These are phyloP conservation scores for Pandemis heparana DNA, from an alignment of 2,888 invertebrate genomes.

Conservation along the genomic window DNA sequence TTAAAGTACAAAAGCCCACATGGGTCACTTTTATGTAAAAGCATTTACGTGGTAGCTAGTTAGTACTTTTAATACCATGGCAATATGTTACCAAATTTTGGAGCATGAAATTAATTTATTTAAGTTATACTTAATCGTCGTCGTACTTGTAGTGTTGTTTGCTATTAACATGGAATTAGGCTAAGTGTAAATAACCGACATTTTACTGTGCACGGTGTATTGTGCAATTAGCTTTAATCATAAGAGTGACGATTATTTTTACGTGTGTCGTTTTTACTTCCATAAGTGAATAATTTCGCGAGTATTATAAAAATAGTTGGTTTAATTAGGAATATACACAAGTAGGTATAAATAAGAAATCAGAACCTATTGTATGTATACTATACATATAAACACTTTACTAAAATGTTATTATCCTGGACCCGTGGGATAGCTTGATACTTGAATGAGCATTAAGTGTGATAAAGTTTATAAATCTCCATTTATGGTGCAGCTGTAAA, in stretches of 20 bases:
- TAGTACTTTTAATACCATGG: neutral
- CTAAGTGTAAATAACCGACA: neutral
- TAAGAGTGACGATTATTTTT: conserved; percentile 6
- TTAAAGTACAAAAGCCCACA: neutral
- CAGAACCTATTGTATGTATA: neutral
- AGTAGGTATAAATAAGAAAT: conserved; percentile 11
- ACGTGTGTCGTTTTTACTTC: conserved; percentile 6
- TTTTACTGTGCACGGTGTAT: neutral
- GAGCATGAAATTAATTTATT: neutral
- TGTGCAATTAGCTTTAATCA: conserved; percentile 2
- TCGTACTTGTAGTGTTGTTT: neutral
- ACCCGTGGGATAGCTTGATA: neutral
- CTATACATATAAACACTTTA: neutral
- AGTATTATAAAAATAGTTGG: conserved; percentile 12
- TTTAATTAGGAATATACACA: conserved; percentile 1
- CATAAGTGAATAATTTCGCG: neutral
- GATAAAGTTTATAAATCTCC: neutral
- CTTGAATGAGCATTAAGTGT: neutral
- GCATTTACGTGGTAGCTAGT: conserved; percentile 2
- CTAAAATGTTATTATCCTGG: neutral
- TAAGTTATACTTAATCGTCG: neutral
- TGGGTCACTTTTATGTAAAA: neutral
- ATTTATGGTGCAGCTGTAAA: neutral
- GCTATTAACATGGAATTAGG: neutral
- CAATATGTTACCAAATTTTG: conserved; percentile 1